phyloP scores from a whole-genome alignment of 2,797 vertebrate species.

The Artibeus jamaicensis region DNA sequence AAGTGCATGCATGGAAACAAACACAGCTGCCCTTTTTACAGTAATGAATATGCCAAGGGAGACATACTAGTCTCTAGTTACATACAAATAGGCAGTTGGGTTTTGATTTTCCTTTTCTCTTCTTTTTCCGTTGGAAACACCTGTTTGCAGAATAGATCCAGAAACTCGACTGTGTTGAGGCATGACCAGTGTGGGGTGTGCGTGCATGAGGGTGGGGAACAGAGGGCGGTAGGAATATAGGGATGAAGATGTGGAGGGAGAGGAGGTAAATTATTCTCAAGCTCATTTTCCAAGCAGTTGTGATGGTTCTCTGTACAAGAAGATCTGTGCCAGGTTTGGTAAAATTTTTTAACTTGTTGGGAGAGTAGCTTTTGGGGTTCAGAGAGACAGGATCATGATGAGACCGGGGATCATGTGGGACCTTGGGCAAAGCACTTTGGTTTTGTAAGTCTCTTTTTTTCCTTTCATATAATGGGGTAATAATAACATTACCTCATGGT shows the following conservation, averaged over 20 bases:
- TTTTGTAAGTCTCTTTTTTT: background rate
- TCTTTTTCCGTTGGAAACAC: background rate
- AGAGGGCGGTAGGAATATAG: background rate
- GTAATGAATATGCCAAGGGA: background rate
- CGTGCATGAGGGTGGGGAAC: fast-evolving
- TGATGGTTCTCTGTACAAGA: background rate
- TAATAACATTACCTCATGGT: background rate
- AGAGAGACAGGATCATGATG: background rate
- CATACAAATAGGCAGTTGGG: background rate
- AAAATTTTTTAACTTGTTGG: background rate
- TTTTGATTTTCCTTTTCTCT: background rate
- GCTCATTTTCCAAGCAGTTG: background rate
- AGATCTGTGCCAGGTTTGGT: background rate
- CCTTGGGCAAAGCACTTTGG: background rate
- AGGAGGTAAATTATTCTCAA: background rate
- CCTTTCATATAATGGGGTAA: background rate
- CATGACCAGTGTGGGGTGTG: background rate
- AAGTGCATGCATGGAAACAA: constrained; percentile 38
- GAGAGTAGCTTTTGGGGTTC: background rate
- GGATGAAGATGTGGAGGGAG: background rate
- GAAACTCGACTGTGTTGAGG: background rate
- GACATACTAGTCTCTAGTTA: background rate
- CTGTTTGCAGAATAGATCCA: background rate
- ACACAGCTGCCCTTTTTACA: constrained; percentile 28
- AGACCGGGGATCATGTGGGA: background rate